Percentiles rank a stretch among this genome's conserved stretches.
Conservation (phyloP, 2,113 vertebrate species). For the Callospermophilus lateralis region DNA sequence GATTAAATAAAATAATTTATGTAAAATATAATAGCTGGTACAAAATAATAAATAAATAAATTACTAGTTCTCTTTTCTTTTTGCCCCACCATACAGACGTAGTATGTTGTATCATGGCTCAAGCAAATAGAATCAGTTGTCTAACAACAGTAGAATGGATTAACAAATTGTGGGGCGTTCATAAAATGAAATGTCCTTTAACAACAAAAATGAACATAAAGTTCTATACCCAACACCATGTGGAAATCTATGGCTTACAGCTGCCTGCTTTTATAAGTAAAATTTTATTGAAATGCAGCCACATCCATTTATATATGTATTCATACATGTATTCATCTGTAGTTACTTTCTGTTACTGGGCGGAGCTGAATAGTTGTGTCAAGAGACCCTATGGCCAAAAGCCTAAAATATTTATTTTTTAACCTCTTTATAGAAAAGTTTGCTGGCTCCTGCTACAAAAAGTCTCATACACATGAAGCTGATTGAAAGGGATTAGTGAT, state of each 20-base stretch:
- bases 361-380: neutral
- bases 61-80: slow-evolving; percentile 15
- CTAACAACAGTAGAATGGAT: neutral
- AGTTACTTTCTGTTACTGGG: neutral
- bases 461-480: neutral
- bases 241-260: neutral
- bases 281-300: neutral
- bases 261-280: neutral
- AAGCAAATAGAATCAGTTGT: neutral
- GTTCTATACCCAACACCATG: neutral
- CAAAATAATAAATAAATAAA: slow-evolving; percentile 27
- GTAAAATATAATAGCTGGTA: slow-evolving; percentile 27
- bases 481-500: neutral
- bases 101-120: neutral
- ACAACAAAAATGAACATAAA: neutral
- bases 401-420: neutral
- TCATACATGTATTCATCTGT: neutral
- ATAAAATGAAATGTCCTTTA: slow-evolving; percentile 35
- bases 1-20: slow-evolving; percentile 17
- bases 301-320: neutral
- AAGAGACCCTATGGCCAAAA: neutral
- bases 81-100: neutral
- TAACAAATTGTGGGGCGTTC: neutral
- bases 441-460: neutral
- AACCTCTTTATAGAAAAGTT: neutral